A percentile compares a stretch with the other conserved stretches of the same genome.
These are phyloP conservation scores for Rousettus madagascariensis DNA, from an alignment of 2,797 vertebrate species.

Conservation along the genomic window DNA sequence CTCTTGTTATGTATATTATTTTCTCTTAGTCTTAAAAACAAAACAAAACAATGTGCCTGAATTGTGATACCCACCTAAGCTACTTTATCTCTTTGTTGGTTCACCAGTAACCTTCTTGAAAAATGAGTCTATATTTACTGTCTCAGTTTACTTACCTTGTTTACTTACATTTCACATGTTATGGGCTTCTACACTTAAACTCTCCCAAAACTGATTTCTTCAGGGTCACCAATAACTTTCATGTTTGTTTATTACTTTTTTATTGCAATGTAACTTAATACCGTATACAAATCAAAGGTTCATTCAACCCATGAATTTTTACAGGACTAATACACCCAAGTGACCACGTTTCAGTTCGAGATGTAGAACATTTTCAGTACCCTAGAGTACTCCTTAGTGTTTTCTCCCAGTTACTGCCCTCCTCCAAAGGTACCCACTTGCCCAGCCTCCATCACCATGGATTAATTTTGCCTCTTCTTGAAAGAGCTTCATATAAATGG, in stretches of 20 bases:
- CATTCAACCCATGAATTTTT: slow-evolving; percentile 28
- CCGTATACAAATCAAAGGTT: background rate
- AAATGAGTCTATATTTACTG: slow-evolving; percentile 40
- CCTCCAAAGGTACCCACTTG: background rate
- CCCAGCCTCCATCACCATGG: background rate
- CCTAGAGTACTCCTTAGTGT: background rate
- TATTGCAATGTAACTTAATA: slow-evolving; percentile 14
- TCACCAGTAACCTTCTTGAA: slow-evolving; percentile 14
- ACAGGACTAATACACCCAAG: background rate
- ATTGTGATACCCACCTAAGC: background rate
- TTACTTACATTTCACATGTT: background rate
- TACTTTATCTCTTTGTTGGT: slow-evolving; percentile 41
- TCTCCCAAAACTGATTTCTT: background rate
- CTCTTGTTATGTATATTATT: background rate
- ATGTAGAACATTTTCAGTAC: slow-evolving; percentile 10
- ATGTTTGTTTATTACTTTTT: slow-evolving; percentile 34
- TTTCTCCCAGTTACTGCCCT: background rate
- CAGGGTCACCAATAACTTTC: background rate
- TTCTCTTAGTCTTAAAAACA: slow-evolving; percentile 49
- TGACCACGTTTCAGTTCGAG: background rate
- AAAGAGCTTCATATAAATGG: background rate
- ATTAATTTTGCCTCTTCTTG: slow-evolving; percentile 39
- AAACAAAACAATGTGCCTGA: slow-evolving; percentile 34
- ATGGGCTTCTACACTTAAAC: background rate
- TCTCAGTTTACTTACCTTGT: slow-evolving; percentile 21